Conservation (phyloP, 2,888 invertebrate species). For the Eurytoma californica region DNA sequence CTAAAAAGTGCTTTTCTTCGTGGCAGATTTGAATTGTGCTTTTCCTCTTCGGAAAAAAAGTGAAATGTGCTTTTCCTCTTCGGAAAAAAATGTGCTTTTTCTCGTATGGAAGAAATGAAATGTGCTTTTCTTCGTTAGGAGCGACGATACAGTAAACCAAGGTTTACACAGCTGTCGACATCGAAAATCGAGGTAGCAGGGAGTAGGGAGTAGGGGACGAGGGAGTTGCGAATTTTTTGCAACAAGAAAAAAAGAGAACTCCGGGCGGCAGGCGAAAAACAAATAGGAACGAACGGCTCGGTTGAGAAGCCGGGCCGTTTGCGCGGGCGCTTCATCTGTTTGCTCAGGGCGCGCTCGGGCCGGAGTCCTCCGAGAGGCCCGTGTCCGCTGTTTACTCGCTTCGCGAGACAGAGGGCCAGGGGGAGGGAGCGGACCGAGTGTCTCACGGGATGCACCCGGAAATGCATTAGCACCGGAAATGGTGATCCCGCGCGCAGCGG, state of each 20-base stretch:
- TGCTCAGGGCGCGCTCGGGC: background rate
- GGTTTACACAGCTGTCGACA: too few species aligned
- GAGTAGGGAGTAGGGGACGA: too few species aligned
- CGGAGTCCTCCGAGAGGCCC: background rate
- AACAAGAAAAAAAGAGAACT: background rate
- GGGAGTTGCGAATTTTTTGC: too few species aligned
- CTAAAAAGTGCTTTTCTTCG: too few species aligned
- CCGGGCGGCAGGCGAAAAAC: background rate
- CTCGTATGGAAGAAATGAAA: too few species aligned
- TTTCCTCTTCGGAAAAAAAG: too few species aligned
- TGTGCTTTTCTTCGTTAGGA: too few species aligned
- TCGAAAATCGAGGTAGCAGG: too few species aligned
- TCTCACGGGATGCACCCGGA: conserved; percentile 12
- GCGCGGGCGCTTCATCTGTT: background rate
- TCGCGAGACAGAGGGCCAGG: background rate
- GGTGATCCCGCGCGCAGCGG: background rate
- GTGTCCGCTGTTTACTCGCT: conserved; percentile 8
- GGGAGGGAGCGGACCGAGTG: background rate
- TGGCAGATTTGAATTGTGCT: too few species aligned
- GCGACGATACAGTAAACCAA: background rate
- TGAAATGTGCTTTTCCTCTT: too few species aligned
- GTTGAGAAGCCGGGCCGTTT: too few species aligned
- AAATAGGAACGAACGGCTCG: background rate
- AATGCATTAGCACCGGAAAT: conserved; percentile 27
- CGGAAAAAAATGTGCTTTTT: too few species aligned